Evolutionary conservation across 2,888 invertebrate genomes (phyloP).

Genomic region (Yponomeuta plumbellus): DNA sequence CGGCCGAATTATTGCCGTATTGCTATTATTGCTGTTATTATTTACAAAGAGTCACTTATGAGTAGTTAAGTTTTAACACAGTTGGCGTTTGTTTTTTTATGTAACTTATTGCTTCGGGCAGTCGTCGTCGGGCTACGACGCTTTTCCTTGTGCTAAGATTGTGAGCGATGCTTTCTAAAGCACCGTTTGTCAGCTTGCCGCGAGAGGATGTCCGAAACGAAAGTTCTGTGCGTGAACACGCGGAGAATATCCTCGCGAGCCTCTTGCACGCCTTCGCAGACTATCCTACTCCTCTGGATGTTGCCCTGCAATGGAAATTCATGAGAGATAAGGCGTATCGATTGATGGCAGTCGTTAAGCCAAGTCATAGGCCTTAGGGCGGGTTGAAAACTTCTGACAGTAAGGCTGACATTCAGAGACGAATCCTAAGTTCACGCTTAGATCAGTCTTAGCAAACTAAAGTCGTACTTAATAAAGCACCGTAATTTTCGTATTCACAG

Average conservation of each 20-base stretch:
- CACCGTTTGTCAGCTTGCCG: slow-evolving; percentile 94
- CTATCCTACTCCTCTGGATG: slow-evolving; percentile 94
- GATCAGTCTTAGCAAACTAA: too few relatives aligned
- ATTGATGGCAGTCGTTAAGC: too few relatives aligned
- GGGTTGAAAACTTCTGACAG: too few relatives aligned
- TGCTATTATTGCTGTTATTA: background rate
- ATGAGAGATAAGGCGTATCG: background rate
- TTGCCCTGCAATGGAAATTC: slow-evolving; percentile 82
- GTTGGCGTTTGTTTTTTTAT: background rate
- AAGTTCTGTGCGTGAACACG: slow-evolving; percentile 93
- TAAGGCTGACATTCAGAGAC: too few relatives aligned
- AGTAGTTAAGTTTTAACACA: background rate
- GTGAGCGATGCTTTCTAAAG: slow-evolving; percentile 92
- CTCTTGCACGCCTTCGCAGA: slow-evolving; percentile 93
- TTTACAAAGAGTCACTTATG: slow-evolving; percentile 6
- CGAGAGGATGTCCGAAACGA: slow-evolving; percentile 91
- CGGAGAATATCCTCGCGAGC: slow-evolving; percentile 91
- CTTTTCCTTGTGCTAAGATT: slow-evolving; percentile 48
- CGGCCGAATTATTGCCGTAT: too few relatives aligned
- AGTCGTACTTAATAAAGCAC: too few relatives aligned
- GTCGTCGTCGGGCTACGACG: background rate
- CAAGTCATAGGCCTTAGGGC: too few relatives aligned
- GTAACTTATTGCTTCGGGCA: background rate
- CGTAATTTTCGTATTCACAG: too few relatives aligned
- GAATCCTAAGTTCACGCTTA: too few relatives aligned